Percentiles rank a stretch among this genome's conserved stretches.
Conservation (phyloP, 1,140 invertebrate species). For the Meteorus sp. region DNA sequence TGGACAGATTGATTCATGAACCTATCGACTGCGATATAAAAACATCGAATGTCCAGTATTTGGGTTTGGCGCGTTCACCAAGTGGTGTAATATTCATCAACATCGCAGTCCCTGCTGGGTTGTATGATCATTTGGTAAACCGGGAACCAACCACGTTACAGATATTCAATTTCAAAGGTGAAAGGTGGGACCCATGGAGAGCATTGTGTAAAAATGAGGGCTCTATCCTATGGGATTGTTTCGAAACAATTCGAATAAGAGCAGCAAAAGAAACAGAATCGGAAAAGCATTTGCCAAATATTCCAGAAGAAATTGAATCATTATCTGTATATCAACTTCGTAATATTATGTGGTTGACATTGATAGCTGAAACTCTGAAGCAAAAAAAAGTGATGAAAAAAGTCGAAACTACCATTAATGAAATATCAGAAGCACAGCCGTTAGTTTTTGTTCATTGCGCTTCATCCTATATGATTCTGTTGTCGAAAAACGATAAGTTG, state of each 20-base stretch:
- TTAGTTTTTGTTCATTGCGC: constrained; percentile 45
- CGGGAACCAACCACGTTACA: constrained; percentile 46
- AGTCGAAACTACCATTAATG: constrained; percentile 32
- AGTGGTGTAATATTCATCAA: constrained; percentile 41
- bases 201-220: constrained; percentile 36
- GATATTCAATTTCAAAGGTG: constrained; percentile 39
- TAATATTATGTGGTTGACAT: constrained; percentile 46
- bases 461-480: constrained; percentile 35
- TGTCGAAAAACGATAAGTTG: constrained; percentile 27
- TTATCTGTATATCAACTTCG: constrained; percentile 39
- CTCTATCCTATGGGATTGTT: constrained; percentile 47
- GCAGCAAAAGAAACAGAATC: constrained; percentile 33
- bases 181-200: constrained; percentile 36
- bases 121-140: constrained; percentile 49
- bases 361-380: constrained; percentile 41
- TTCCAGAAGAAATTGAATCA: constrained; percentile 36
- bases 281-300: constrained; percentile 21
- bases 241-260: constrained; percentile 49
- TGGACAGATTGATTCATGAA: constrained; percentile 22
- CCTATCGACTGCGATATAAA: constrained; percentile 35
- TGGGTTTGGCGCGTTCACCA: constrained; percentile 44
- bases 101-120: constrained; percentile 44
- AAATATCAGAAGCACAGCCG: constrained; percentile 43
- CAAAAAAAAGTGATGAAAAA: constrained; percentile 37
- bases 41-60: constrained; percentile 38